phyloP scores from a whole-genome alignment of 2,888 invertebrate genomes.

The Capitulum mitella region DNA sequence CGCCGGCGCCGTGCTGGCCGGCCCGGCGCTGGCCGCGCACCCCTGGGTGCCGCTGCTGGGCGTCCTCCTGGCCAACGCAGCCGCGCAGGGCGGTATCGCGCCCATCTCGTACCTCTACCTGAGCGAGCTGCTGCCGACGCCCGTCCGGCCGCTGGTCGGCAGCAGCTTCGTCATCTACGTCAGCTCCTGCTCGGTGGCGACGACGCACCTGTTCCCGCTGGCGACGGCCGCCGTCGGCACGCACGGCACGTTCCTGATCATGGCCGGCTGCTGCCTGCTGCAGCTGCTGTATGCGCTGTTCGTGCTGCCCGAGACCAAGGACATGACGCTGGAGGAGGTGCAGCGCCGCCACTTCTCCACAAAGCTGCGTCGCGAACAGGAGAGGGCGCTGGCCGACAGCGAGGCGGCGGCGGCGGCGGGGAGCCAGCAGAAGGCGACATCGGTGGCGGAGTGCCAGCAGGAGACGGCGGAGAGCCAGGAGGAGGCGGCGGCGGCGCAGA shows the following conservation, averaged over 20 bases:
- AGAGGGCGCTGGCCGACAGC: too few relatives aligned
- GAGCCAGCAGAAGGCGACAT: too few relatives aligned
- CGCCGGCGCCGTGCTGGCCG: neutral
- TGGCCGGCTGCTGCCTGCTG: neutral
- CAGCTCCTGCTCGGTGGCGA: neutral
- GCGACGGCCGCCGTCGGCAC: neutral
- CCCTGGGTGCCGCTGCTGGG: neutral
- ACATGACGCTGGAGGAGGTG: neutral
- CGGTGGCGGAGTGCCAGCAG: too few relatives aligned
- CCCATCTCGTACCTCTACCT: neutral
- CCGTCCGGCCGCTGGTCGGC: neutral
- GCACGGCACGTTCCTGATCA: neutral
- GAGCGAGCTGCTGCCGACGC: neutral
- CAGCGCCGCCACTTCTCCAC: neutral
- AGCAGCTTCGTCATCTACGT: neutral
- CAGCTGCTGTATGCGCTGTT: neutral
- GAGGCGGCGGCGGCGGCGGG: neutral
- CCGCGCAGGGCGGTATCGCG: neutral
- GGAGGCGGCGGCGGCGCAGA: too few relatives aligned
- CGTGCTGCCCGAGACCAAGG: neutral
- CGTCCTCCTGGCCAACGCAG: neutral
- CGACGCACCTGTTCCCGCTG: neutral
- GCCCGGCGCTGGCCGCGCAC: neutral
- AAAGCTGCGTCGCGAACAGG: too few relatives aligned
- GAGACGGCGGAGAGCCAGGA: too few relatives aligned